These are phyloP conservation scores for Tricholauxania praeusta DNA, from an alignment of 2,888 invertebrate species.

Conservation along the genomic window DNA sequence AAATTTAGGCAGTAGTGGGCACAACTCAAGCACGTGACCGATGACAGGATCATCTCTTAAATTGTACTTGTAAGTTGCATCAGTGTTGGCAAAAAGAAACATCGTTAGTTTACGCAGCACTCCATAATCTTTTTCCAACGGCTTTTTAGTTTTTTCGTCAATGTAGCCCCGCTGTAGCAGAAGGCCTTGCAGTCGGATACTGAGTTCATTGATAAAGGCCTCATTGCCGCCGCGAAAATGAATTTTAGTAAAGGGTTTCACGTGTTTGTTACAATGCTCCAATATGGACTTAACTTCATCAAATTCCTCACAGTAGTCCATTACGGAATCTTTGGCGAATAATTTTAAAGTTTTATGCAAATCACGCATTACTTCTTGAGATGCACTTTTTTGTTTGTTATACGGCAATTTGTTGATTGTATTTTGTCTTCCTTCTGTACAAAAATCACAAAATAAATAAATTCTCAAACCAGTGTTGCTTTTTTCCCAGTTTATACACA, in stretches of 20 bases:
- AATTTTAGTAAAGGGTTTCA: constrained; percentile 56
- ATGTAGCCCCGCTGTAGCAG: constrained; percentile 47
- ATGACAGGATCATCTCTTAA: constrained; percentile 52
- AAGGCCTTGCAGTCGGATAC: constrained; percentile 49
- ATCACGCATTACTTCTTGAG: constrained; percentile 50
- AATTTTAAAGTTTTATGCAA: constrained; percentile 53
- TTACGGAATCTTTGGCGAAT: constrained; percentile 49
- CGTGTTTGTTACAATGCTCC: constrained; percentile 55
- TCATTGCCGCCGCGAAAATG: constrained; percentile 60
- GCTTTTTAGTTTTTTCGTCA: constrained; percentile 45
- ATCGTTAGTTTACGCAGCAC: constrained; percentile 57
- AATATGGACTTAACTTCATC: constrained; percentile 56
- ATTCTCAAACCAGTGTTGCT: too few relatives aligned
- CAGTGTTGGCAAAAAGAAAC: constrained; percentile 59
- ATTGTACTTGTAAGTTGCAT: constrained; percentile 57
- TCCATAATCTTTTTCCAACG: constrained; percentile 40
- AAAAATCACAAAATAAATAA: too few relatives aligned
- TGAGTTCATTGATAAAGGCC: constrained; percentile 54
- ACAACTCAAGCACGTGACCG: constrained; percentile 55
- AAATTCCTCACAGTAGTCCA: constrained; percentile 61
- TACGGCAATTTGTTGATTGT: too few relatives aligned
- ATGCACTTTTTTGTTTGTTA: too few relatives aligned
- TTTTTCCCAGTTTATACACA: too few relatives aligned
- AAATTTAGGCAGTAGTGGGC: constrained; percentile 58
- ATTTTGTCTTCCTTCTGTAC: too few relatives aligned